These are phyloP conservation scores for Chaenocephalus aceratus DNA, from an alignment of 2,113 vertebrate genomes.

Conservation along the genomic window DNA sequence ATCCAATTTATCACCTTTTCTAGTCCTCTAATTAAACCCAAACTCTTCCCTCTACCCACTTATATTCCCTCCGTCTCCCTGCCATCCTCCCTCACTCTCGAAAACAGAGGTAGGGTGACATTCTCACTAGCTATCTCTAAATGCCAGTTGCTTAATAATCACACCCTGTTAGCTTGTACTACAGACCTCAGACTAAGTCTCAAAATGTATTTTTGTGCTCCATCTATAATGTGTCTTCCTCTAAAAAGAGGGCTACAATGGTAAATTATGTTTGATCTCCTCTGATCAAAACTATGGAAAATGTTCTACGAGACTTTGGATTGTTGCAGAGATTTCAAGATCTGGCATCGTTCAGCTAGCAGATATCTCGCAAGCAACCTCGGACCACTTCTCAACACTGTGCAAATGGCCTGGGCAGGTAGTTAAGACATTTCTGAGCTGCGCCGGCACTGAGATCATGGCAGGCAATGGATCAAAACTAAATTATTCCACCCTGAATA, in stretches of 20 bases:
- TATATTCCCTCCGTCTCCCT: neutral
- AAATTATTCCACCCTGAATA: slow-evolving; percentile 11
- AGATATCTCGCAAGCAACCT: slow-evolving; percentile 34
- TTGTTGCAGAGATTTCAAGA: slow-evolving; percentile 9
- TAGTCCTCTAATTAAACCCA: slow-evolving; percentile 42
- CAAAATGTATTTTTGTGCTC: slow-evolving; percentile 19
- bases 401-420: slow-evolving; percentile 54
- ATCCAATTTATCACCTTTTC: slow-evolving; percentile 19
- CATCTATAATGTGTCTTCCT: slow-evolving; percentile 15
- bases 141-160: slow-evolving; percentile 61
- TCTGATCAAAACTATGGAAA: slow-evolving; percentile 22
- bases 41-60: neutral
- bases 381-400: slow-evolving; percentile 44
- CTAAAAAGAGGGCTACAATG: slow-evolving; percentile 20
- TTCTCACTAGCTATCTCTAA: slow-evolving; percentile 61
- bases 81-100: neutral
- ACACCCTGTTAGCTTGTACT: slow-evolving; percentile 40
- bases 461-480: slow-evolving; percentile 42
- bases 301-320: slow-evolving; percentile 3
- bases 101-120: slow-evolving; percentile 51
- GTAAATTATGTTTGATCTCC: neutral
- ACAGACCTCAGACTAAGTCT: slow-evolving; percentile 44
- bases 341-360: slow-evolving; percentile 26
- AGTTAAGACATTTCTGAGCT: slow-evolving; percentile 59
- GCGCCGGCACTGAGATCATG: slow-evolving; percentile 36